Evolutionary conservation across 2,797 vertebrate species (phyloP).

Genomic region (Bovichtus diacanthus): DNA sequence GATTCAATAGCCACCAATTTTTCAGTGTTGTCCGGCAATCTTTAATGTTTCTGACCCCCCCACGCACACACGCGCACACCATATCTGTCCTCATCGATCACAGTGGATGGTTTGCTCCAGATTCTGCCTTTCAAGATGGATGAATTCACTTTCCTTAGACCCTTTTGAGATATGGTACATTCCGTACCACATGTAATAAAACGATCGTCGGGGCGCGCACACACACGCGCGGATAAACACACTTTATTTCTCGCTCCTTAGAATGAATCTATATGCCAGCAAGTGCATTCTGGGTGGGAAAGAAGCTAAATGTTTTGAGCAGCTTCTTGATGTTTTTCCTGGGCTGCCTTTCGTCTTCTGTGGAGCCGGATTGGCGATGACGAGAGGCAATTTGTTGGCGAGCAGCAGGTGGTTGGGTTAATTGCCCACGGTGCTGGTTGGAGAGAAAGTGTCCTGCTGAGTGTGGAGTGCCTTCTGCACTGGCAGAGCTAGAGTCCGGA

Average conservation of each 20-base stretch:
- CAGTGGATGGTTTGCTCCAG: constrained; percentile 49
- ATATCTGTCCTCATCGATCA: constrained; percentile 69
- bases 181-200: constrained; percentile 44
- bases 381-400: constrained; percentile 67
- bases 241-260: constrained; percentile 8
- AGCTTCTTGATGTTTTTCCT: constrained; percentile 51
- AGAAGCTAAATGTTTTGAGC: constrained; percentile 6
- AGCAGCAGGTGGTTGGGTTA: constrained; percentile 81
- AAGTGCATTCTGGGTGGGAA: neutral
- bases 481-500: constrained; percentile 61
- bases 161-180: constrained; percentile 52
- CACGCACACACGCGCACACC: constrained; percentile 4
- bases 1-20: constrained; percentile 19
- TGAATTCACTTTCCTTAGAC: constrained; percentile 55
- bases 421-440: constrained; percentile 69
- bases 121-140: constrained; percentile 70
- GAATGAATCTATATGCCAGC: constrained; percentile 27
- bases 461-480: constrained; percentile 65
- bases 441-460: constrained; percentile 66
- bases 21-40: constrained; percentile 9
- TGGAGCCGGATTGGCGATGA: constrained; percentile 45
- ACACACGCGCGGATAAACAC: neutral
- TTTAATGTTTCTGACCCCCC: constrained; percentile 27
- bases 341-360: constrained; percentile 47
- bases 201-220: constrained; percentile 27